phyloP scores from a whole-genome alignment of 1,140 invertebrate species.

The Microplitis demolitor region DNA sequence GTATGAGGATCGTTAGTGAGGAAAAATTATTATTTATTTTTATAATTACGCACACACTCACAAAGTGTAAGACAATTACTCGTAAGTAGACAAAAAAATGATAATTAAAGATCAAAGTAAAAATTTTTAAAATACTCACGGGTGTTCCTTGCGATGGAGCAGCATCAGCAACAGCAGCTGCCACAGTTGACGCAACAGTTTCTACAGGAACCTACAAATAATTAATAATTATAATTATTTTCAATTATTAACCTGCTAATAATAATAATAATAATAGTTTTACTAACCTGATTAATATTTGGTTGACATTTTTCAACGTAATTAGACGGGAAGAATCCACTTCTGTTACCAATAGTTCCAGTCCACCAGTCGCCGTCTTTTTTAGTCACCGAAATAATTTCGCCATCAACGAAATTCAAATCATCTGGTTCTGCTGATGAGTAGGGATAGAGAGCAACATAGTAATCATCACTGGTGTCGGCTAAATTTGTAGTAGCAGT shows the following conservation, averaged over 20 bases:
- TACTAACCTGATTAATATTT: constrained; percentile 51
- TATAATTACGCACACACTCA: background rate
- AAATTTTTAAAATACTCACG: constrained; percentile 39
- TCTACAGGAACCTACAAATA: constrained; percentile 12
- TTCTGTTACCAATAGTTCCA: constrained; percentile 80
- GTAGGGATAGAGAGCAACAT: constrained; percentile 84
- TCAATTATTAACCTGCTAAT: background rate
- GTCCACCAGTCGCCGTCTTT: constrained; percentile 99
- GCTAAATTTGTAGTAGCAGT: constrained; percentile 32
- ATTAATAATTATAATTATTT: background rate
- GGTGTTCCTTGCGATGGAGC: constrained; percentile 26
- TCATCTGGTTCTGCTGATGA: constrained; percentile 89
- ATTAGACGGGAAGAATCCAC: constrained; percentile 95
- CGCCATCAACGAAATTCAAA: constrained; percentile 88
- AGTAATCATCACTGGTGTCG: constrained; percentile 68
- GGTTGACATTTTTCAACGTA: constrained; percentile 75
- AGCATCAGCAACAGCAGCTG: background rate
- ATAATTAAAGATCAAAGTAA: background rate
- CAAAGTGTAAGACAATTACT: too few species aligned
- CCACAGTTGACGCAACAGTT: background rate
- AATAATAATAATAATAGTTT: too few species aligned
- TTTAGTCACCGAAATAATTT: constrained; percentile 84
- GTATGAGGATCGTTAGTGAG: background rate
- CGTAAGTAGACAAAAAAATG: background rate
- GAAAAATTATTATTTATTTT: background rate